Conservation (phyloP, 2,888 invertebrate genomes). For the Merodon equestris region DNA sequence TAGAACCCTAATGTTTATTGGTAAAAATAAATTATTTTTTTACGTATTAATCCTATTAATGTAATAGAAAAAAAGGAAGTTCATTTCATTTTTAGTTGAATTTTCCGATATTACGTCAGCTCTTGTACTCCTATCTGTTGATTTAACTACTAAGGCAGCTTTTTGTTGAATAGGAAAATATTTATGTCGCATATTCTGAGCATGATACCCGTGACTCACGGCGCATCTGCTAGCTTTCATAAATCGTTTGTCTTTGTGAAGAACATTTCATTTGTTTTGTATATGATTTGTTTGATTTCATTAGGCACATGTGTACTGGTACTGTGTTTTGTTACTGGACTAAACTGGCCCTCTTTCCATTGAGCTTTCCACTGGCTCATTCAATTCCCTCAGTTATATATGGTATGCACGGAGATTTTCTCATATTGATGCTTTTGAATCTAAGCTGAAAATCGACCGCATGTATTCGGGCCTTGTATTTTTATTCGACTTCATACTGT, state of each 20-base stretch:
- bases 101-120: constrained; percentile 6
- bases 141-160: constrained; percentile 57
- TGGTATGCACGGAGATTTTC: constrained; percentile 8
- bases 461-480: constrained; percentile 13
- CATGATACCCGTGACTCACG: background rate
- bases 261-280: constrained; percentile 11
- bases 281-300: constrained; percentile 1
- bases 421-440: constrained; percentile 51
- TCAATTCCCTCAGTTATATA: background rate
- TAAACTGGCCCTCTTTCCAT: background rate
- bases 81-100: constrained; percentile 23
- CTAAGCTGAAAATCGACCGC: constrained; percentile 66
- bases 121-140: constrained; percentile 17
- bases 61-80: constrained; percentile 64
- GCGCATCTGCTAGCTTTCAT: constrained; percentile 12
- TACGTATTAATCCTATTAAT: constrained; percentile 62
- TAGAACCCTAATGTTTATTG: constrained; percentile 25
- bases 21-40: constrained; percentile 57
- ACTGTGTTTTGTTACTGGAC: constrained; percentile 52
- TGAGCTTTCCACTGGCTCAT: constrained; percentile 14
- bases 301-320: constrained; percentile 64
- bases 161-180: constrained; percentile 53
- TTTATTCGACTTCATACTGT: constrained; percentile 9
- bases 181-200: constrained; percentile 1
- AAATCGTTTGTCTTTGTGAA: constrained; percentile 57